Percentiles rank a stretch among this genome's conserved stretches.
These are phyloP conservation scores for Drosophila grimshawi DNA, from an alignment of 1,140 invertebrate species.

Conservation along the genomic window DNA sequence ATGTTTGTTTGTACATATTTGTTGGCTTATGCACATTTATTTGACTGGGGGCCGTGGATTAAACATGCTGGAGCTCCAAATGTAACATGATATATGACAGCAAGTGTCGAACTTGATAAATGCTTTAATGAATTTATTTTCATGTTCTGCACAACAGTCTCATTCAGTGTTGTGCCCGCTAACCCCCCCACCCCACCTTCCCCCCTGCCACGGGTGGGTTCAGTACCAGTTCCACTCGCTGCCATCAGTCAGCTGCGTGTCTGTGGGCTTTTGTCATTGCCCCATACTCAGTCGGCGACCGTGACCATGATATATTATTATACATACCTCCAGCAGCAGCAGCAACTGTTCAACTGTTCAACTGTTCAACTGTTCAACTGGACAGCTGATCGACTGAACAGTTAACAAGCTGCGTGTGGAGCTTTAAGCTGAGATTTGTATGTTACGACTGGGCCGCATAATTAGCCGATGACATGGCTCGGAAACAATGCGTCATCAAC, in stretches of 20 bases:
- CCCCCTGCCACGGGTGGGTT: not conserved
- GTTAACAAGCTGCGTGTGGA: slow-evolving; percentile 60
- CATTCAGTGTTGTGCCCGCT: not conserved
- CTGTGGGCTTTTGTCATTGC: slow-evolving; percentile 37
- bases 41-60: slow-evolving; percentile 61
- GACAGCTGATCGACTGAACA: slow-evolving; percentile 37
- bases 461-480: slow-evolving; percentile 53
- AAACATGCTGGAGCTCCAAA: slow-evolving; percentile 73
- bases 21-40: not conserved
- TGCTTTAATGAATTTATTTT: slow-evolving; percentile 83
- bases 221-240: not conserved
- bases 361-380: not conserved
- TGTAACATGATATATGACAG: slow-evolving; percentile 82
- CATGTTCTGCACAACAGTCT: slow-evolving; percentile 56
- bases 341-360: slow-evolving; percentile 17
- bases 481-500: slow-evolving; percentile 16
- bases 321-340: slow-evolving; percentile 55
- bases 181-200: too few relatives aligned
- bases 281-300: slow-evolving; percentile 54
- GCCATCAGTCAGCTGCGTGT: slow-evolving; percentile 1
- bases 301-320: slow-evolving; percentile 77
- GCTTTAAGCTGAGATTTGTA: slow-evolving; percentile 69
- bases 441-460: slow-evolving; percentile 51
- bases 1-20: slow-evolving; percentile 24
- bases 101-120: slow-evolving; percentile 81